Evolutionary conservation across 2,797 vertebrate genomes (phyloP).

Genomic region (Liasis olivaceus): DNA sequence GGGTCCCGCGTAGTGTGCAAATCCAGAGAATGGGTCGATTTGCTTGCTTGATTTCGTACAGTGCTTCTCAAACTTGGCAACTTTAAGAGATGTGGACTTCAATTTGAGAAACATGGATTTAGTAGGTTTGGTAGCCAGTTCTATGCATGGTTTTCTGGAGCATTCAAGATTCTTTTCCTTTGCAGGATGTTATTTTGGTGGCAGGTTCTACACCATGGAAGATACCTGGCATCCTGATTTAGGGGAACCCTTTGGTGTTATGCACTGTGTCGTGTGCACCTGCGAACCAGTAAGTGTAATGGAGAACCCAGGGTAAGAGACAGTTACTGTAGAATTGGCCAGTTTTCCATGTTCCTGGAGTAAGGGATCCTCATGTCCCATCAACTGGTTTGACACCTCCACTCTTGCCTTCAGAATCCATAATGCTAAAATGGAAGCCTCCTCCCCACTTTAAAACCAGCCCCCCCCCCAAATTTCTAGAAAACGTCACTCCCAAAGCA

Average conservation of each 20-base stretch:
- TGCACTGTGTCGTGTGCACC: conserved; percentile 92
- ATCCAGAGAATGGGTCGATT: too few species aligned
- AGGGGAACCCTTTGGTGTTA: conserved; percentile 94
- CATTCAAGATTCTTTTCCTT: conserved; percentile 43
- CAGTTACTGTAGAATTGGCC: neutral
- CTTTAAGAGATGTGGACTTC: too few species aligned
- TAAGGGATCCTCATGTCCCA: too few species aligned
- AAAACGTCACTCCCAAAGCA: neutral
- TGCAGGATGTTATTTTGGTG: conserved; percentile 92
- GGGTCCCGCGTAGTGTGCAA: too few species aligned
- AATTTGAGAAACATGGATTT: neutral
- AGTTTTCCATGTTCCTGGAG: neutral
- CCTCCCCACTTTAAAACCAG: neutral
- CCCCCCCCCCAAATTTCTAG: neutral
- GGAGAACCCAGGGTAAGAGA: neutral
- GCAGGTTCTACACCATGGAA: conserved; percentile 86
- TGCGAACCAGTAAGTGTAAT: conserved; percentile 86
- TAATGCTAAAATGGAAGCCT: neutral
- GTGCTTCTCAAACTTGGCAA: too few species aligned
- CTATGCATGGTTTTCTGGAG: neutral
- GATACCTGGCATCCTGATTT: conserved; percentile 96
- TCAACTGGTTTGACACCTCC: too few species aligned
- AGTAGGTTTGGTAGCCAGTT: neutral
- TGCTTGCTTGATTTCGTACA: too few species aligned
- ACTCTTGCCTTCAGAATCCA: too few species aligned